Base-by-base conservation (phyloP, 1,140 invertebrate species). In the Papilio dardanus region DNA sequence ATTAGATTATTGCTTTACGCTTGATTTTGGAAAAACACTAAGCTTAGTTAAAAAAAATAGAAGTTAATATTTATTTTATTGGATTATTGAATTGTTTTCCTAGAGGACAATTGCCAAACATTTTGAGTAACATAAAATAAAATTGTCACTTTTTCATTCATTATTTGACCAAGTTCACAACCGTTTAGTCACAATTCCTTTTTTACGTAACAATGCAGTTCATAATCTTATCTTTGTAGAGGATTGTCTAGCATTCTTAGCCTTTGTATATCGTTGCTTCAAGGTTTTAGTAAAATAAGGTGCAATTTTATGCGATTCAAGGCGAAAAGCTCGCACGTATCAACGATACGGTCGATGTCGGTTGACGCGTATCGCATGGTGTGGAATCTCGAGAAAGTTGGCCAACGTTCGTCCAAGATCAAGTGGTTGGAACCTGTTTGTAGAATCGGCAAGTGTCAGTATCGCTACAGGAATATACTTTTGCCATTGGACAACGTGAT, bases 341-440 rank as follows among this genome's bases (percentile, higher is more conserved):
- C 68, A 66, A 66, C 67, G n/a, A 46, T 74, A 50, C 35, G 16
- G 58, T 66, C 73, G 71, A 74, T 75, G 74, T 81, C 78, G 77
- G 76, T 80, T 82, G 74, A 75, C 74, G 78, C 77, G 81, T 79
- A 77, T 73, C 77, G 81, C 79, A 80, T 79, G 77, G 80, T 74
- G 83, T 80, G 89, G 89, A 91, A 92, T 92, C 90, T 91, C 83
- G 90, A 86, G 90, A 92, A 92, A 92, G 90, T 92, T 91, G 86
- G 87, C 87, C 89, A 89, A 85, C 84, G 81, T 81, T 79, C 82
- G 76, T 66, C 79, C 81, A 87, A 91, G 86, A 90, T 88, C 84
- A 88, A 90, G 88, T 89, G 90, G 87, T 89, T 86, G 78, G 83
- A 92, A 92, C 89, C 86, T 84, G 90, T 92, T 92, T 88, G 77